Evolutionary conservation across 2,888 invertebrate genomes (phyloP), one percentile per base, ranked within the genome.

Genomic region (Taphrorychus bicolor): DNA sequence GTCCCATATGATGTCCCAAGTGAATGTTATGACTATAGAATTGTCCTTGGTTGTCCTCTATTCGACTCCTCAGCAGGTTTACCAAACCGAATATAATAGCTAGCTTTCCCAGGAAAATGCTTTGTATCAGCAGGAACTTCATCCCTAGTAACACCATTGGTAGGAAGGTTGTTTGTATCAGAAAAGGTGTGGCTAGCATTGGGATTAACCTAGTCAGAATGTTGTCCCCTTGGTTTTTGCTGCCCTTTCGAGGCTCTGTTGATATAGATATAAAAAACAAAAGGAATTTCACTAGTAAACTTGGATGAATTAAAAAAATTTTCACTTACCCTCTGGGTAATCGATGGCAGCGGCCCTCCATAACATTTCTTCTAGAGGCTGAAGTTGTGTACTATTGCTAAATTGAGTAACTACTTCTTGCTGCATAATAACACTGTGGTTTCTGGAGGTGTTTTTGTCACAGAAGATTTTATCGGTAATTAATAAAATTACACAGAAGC

Each of bases 101-200:
- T 32, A 71, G 24, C 42, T 71, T 69, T 1, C 91, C 92, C 2
- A 92, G 86, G 74, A 92, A 81, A 21, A 91, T 83, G 2, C 91
- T 89, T 75, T 77, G 74, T 59, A 92, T 78, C 23, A 92, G 82
- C 84, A 91, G 87, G 75, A 91, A 84, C 79, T 92, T 92, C 9
- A 93, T 82, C 72, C 88, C 84, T 49, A 90, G 87, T 17, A 93
- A 82, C 78, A 89, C 84, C 77, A 91, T 84, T 0, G 91, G 91
- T n/a, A 90, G 85, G 72, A 91, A 85, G 0, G 88, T 84, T 0
- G 90, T 89, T 75, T 91, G 90, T 58, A 91, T 84, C 69, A 91
- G 80, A 78, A 91, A 90, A 0, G 91, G 91, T 76, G 89, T 83
- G n/a, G 90, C 85, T 78, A 91, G 88, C 73, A 91, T 81, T 0